phyloP scores from a whole-genome alignment of 2,888 invertebrate species.

The Herminia tarsipennalis region DNA sequence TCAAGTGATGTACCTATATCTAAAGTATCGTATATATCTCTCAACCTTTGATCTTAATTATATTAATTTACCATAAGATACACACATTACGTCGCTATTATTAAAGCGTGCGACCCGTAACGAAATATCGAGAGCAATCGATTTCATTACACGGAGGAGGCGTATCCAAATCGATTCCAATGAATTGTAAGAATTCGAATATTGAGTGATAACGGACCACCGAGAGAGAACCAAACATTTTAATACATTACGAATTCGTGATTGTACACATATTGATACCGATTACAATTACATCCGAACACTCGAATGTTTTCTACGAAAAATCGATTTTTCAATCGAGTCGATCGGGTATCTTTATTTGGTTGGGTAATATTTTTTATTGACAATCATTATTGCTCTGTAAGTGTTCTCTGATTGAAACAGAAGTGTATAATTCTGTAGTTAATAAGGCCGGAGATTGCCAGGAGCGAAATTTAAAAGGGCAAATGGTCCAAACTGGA shows the following conservation, averaged over 20 bases:
- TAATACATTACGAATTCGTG: slow-evolving; percentile 34
- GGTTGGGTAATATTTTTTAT: slow-evolving; percentile 36
- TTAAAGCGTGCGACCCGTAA: slow-evolving; percentile 29
- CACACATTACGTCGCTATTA: slow-evolving; percentile 12
- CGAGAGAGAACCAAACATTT: slow-evolving; percentile 48
- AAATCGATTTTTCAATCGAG: slow-evolving; percentile 23
- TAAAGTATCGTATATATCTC: neutral
- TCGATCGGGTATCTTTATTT: slow-evolving; percentile 14
- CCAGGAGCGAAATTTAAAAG: slow-evolving; percentile 7
- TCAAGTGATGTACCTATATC: neutral
- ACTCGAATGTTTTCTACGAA: slow-evolving; percentile 34
- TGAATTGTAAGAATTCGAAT: slow-evolving; percentile 53
- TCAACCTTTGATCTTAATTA: slow-evolving; percentile 16
- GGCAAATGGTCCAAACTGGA: neutral
- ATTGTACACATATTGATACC: slow-evolving; percentile 53
- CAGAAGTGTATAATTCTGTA: slow-evolving; percentile 34
- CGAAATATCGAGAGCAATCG: slow-evolving; percentile 40
- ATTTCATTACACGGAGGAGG: slow-evolving; percentile 44
- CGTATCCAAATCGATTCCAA: slow-evolving; percentile 51
- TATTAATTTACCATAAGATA: slow-evolving; percentile 17
- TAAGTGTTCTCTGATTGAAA: slow-evolving; percentile 43
- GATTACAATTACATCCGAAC: slow-evolving; percentile 42
- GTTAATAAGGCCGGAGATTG: slow-evolving; percentile 4
- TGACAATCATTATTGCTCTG: slow-evolving; percentile 29
- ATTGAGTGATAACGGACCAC: slow-evolving; percentile 57